Evolutionary conservation across 2,113 vertebrate genomes (phyloP).

Genomic region (Aramus guarauna): DNA sequence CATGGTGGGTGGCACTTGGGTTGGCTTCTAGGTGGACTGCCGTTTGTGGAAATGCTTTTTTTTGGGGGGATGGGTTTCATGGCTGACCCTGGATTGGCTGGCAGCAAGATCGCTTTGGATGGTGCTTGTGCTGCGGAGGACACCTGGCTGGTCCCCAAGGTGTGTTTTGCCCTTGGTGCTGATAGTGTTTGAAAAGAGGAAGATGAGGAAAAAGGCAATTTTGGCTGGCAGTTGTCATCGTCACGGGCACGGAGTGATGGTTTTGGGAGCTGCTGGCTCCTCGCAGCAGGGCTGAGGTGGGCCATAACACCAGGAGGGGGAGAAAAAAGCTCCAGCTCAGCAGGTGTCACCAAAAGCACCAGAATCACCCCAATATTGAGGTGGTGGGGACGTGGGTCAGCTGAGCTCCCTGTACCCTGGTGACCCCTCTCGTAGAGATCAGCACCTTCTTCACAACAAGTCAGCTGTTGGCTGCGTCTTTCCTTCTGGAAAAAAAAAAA

Average conservation of each 20-base stretch:
- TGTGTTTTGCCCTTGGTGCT: background rate
- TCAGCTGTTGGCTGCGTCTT: rapidly evolving
- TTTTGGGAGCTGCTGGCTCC: background rate
- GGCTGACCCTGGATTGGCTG: background rate
- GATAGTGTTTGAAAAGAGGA: background rate
- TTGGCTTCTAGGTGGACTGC: background rate
- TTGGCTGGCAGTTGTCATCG: rapidly evolving
- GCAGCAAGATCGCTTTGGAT: rapidly evolving
- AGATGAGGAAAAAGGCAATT: background rate
- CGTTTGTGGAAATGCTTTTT: background rate
- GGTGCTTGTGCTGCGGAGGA: rapidly evolving
- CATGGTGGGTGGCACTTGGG: background rate
- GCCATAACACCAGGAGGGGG: background rate
- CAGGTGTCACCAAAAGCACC: background rate
- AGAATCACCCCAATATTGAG: rapidly evolving
- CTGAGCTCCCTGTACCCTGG: background rate
- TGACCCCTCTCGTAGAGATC: background rate
- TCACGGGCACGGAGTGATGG: rapidly evolving
- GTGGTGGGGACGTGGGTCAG: rapidly evolving
- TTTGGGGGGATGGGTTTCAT: rapidly evolving
- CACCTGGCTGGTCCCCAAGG: background rate
- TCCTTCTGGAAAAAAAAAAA: background rate
- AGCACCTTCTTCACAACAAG: background rate
- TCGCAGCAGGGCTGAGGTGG: rapidly evolving
- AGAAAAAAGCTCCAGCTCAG: background rate